Base-by-base conservation (phyloP, 2,888 invertebrate species). In the Calameuta idolon region DNA sequence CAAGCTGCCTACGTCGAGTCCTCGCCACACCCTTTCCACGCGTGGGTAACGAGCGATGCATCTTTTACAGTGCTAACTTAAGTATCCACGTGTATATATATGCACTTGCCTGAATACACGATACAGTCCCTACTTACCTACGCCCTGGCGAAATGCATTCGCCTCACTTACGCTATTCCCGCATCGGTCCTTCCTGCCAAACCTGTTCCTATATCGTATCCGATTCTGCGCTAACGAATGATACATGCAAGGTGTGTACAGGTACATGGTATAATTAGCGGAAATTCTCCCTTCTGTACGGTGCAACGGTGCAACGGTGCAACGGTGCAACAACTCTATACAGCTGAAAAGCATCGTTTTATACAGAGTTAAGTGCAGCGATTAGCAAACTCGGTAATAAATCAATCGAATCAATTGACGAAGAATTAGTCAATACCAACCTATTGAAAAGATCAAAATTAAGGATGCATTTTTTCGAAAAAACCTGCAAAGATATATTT, bases 261-360 rank as follows among this genome's bases (percentile, higher is more conserved):
- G 71, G 71, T 74, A 37, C 74, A 34, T 23, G 74, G 35, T 33
- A 74, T 74, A 74, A 74, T 74, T 74, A 74, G 74, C 74, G 35
- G 23, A 74, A 35, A 31, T 3, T 15, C 11, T 11, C 3, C 71
- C 34, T 71, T 34, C 71, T 71, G 30, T 71, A 31, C 30, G 30
- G 34, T 71, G 71, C 71, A 31, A 11, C 30, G 71, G 9, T 74
- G 34, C 74, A 34, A n/a, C 74, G 74, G 5, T 23, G n/a, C 74
- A 34, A n/a, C 74, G 34, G 15, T 9, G 11, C 69, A 33, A 71
- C 71, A 71, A 71, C 71, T 71, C 23, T 71, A 71, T 71, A 71
- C 12, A 23, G 55, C 23, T 9, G 23, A 55, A 55, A 23, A 55
- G 55, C 55, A 55, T 55, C 23, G 23, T 23, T 55, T 55, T 23